Conservation (phyloP, 1,140 invertebrate species). For the Tenebrio molitor region DNA sequence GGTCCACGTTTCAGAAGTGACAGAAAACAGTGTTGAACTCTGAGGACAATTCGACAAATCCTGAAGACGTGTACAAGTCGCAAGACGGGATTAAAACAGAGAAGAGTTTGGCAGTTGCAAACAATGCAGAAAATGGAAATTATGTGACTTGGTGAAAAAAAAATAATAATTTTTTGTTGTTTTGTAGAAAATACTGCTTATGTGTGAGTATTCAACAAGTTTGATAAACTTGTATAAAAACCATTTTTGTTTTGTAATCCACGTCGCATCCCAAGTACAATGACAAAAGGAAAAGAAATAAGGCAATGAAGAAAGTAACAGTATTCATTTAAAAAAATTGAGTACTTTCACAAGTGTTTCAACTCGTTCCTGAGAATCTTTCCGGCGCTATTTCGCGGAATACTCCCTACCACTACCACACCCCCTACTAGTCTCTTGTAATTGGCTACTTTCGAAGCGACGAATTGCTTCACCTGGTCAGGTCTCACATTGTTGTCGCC, state of each 20-base stretch:
- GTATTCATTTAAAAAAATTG: background rate
- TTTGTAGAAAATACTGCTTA: slow-evolving; percentile 1
- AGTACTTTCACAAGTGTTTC: background rate
- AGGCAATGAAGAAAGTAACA: background rate
- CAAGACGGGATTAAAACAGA: no score
- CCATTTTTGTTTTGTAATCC: background rate
- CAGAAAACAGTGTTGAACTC: slow-evolving; percentile 50
- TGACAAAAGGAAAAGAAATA: background rate
- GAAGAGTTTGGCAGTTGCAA: no score
- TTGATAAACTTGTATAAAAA: background rate
- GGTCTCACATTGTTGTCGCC: slow-evolving; percentile 56
- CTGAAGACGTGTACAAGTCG: slow-evolving; percentile 53
- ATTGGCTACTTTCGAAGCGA: slow-evolving; percentile 65
- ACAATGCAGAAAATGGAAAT: no score
- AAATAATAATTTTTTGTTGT: no score
- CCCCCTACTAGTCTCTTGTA: slow-evolving; percentile 69
- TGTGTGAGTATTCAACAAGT: background rate
- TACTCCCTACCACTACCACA: slow-evolving; percentile 67
- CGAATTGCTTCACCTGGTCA: slow-evolving; percentile 65
- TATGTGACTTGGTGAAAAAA: no score
- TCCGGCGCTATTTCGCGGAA: slow-evolving; percentile 23
- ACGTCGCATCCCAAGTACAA: background rate
- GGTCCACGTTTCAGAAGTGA: slow-evolving; percentile 52
- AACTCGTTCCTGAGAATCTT: slow-evolving; percentile 11
- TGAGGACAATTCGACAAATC: slow-evolving; percentile 24